Base-by-base conservation (phyloP, 2,113 vertebrate genomes). In the Channa maculata region DNA sequence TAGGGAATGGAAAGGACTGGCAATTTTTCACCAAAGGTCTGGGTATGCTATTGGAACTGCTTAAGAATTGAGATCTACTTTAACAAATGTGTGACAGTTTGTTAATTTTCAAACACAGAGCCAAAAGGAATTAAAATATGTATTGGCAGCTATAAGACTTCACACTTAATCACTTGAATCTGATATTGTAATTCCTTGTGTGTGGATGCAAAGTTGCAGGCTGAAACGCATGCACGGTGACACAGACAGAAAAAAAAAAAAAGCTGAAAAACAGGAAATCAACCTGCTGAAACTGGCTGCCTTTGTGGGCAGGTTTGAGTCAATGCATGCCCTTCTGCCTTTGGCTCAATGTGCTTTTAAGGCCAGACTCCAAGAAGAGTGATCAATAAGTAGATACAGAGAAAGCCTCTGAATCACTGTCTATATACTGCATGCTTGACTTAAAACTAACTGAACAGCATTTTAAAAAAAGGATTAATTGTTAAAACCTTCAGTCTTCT, bases 251-350 rank as follows among this genome's bases (percentile, higher is more conserved):
- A 41, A 53, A 54, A 65, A 36, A 50, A 79, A 53, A 8, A 61
- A 57, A 45, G 39, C 45, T 53, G 71, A 79, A 89, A 83, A 90
- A 88, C 84, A 89, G 88, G 87, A 92, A 86, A 75, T 86, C 54
- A 75, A 85, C 43, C 65, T 63, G 70, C 80, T 74, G 66, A 49
- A 77, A 60, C 54, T 75, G 77, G 75, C 70, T 80, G 68, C 39
- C 5, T 38, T 65, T 77, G 83, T 68, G 70, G 85, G 70, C 57
- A 74, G 43, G 62, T 75, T 52, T 85, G 52, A 80, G 66, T 83
- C 79, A 53, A 64, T 77, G 58, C 51, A 62, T 1, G 24, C 57
- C 39, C 66, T 63, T 54, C 57, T 63, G 46, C 71, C 62, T 82
- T 69, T 48, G 53, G 33, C 60, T 73, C 55, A 15, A 62, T 37